Conservation (phyloP, 2,113 vertebrate genomes). For the Ursus arctos region DNA sequence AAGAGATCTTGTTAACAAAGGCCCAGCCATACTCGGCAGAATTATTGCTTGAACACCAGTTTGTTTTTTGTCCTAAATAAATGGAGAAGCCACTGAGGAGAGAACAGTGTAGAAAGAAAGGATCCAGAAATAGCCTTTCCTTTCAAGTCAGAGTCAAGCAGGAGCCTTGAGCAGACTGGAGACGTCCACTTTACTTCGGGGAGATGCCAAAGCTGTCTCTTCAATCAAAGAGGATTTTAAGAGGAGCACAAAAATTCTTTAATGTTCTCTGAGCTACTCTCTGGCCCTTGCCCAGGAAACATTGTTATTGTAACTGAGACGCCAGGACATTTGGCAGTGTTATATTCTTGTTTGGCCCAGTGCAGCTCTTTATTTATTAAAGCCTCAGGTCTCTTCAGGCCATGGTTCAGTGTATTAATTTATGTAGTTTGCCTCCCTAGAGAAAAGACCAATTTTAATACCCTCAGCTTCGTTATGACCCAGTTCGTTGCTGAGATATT, state of each 20-base stretch:
- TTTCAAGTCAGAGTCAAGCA: conserved; percentile 67
- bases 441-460: conserved; percentile 71
- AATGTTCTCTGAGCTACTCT: conserved; percentile 57
- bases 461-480: conserved; percentile 37
- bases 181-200: conserved; percentile 60
- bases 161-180: conserved; percentile 55
- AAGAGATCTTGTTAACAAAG: conserved; percentile 47
- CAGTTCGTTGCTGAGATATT: conserved; percentile 53
- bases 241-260: conserved; percentile 56
- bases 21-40: background rate
- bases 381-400: conserved; percentile 43
- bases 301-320: conserved; percentile 73
- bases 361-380: conserved; percentile 82
- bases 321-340: conserved; percentile 54
- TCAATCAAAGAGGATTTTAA: conserved; percentile 71
- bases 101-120: conserved; percentile 6
- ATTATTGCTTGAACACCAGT: conserved; percentile 39
- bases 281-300: conserved; percentile 58
- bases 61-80: conserved; percentile 45
- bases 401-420: conserved; percentile 74
- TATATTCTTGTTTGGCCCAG: conserved; percentile 73
- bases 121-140: conserved; percentile 70
- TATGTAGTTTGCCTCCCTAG: conserved; percentile 62
- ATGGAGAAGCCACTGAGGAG: conserved; percentile 30
- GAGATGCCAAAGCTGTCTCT: conserved; percentile 66